These are phyloP conservation scores for Anguilla pacifica DNA, from an alignment of 2,797 vertebrate genomes.

Conservation along the genomic window DNA sequence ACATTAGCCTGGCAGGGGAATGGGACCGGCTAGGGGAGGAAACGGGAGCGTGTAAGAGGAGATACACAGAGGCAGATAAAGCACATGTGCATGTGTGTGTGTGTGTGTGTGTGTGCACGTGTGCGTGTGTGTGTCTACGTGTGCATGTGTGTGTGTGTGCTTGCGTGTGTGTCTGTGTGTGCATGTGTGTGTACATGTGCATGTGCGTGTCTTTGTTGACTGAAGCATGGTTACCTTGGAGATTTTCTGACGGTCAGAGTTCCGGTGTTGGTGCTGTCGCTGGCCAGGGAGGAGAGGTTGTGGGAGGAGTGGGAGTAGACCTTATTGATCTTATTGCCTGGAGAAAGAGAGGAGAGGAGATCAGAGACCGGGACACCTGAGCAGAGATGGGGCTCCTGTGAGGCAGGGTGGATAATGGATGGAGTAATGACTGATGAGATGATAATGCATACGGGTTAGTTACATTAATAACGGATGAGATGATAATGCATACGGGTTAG, in stretches of 20 bases:
- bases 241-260: constrained; percentile 75
- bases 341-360: background rate
- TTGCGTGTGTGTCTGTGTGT: too few relatives aligned
- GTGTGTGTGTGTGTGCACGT: too few relatives aligned
- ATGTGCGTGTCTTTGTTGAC: background rate
- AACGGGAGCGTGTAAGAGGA: background rate
- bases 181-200: background rate
- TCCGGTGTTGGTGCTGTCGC: constrained; percentile 69
- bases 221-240: constrained; percentile 66
- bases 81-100: constrained; percentile 5
- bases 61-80: background rate
- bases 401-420: background rate
- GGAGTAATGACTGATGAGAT: too few relatives aligned
- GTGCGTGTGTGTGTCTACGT: background rate
- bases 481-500: too few relatives aligned
- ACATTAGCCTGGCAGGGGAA: constrained; percentile 84
- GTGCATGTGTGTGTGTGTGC: too few relatives aligned
- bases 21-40: constrained; percentile 74
- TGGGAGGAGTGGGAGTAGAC: constrained; percentile 90
- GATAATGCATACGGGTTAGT: background rate
- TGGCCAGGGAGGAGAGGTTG: constrained; percentile 86
- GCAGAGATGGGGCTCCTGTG: background rate
- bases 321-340: constrained; percentile 84
- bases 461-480: too few relatives aligned
- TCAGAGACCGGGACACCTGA: background rate